Conservation (phyloP, 2,113 vertebrate genomes). For the Holacanthus passer region DNA sequence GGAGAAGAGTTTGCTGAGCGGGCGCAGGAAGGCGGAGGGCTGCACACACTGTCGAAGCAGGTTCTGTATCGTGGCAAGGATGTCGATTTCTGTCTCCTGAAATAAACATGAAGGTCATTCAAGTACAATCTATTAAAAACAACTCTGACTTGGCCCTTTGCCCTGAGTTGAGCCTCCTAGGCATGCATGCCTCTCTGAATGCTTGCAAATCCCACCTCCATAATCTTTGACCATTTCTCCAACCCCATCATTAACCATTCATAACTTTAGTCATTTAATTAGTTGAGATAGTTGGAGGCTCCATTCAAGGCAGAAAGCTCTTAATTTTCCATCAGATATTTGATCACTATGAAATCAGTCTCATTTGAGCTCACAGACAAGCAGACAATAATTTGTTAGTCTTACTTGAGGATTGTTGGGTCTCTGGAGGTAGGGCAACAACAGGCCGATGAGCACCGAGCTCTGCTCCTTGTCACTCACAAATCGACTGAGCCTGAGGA, state of each 20-base stretch:
- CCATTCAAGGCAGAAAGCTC: background rate
- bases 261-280: background rate
- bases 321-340: background rate
- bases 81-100: conserved; percentile 93
- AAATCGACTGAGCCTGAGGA: conserved; percentile 91
- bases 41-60: conserved; percentile 89
- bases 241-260: background rate
- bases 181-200: background rate
- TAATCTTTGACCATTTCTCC: background rate
- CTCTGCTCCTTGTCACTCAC: conserved; percentile 93
- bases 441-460: conserved; percentile 89
- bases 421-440: conserved; percentile 92
- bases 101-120: conserved; percentile 20
- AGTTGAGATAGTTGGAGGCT: background rate
- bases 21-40: conserved; percentile 89
- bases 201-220: background rate
- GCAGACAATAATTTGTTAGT: background rate
- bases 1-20: conserved; percentile 93
- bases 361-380: too few species aligned
- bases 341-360: background rate
- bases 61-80: conserved; percentile 94
- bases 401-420: conserved; percentile 87
- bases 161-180: background rate
- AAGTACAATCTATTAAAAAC: background rate
- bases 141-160: background rate